Conservation (phyloP, 2,113 vertebrate species). For the Laticauda colubrina region DNA sequence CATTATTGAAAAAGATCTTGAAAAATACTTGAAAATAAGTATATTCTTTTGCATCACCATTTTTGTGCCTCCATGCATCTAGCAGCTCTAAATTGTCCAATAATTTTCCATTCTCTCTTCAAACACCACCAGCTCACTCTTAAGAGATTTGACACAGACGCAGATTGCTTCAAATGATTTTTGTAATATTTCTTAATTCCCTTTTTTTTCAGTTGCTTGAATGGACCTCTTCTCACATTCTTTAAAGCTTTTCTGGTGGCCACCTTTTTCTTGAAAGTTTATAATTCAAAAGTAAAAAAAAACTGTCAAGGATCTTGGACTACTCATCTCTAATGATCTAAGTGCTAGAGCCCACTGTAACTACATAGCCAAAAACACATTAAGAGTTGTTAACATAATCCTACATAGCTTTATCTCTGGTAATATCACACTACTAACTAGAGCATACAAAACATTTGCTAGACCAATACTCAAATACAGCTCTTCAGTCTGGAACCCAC, state of each 20-base stretch:
- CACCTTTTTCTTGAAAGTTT: not conserved
- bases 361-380: too few relatives aligned
- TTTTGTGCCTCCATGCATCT: not conserved
- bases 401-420: too few relatives aligned
- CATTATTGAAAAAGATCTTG: not conserved
- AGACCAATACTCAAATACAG: too few relatives aligned
- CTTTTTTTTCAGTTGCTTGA: not conserved
- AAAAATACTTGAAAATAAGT: not conserved
- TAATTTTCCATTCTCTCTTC: not conserved
- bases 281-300: not conserved
- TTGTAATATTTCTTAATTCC: not conserved
- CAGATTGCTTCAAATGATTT: not conserved
- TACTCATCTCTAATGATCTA: too few relatives aligned
- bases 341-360: too few relatives aligned
- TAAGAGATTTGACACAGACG: not conserved
- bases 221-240: not conserved
- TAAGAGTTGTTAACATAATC: too few relatives aligned
- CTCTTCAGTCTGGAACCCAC: too few relatives aligned
- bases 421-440: too few relatives aligned
- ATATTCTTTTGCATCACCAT: not conserved
- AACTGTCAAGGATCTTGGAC: too few relatives aligned
- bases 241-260: not conserved
- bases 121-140: not conserved
- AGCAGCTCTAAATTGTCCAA: not conserved
- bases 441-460: too few relatives aligned